Evolutionary conservation across 2,888 invertebrate species (phyloP), one percentile per base, ranked within the genome.

Genomic region (Cosmia trapezina): DNA sequence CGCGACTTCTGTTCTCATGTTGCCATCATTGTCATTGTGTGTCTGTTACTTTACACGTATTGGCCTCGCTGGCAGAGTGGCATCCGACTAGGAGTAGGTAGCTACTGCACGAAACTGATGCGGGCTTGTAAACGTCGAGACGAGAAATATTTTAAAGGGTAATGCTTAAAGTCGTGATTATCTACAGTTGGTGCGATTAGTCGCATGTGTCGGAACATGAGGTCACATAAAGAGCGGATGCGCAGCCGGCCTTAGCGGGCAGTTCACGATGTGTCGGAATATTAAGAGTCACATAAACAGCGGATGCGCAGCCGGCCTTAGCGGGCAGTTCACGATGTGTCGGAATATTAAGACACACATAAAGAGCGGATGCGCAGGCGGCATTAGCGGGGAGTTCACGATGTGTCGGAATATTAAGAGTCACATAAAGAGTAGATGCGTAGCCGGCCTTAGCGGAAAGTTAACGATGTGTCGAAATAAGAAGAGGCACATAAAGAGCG

Each of bases 1-100:
- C 56, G 62, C 62, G 57, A 67, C 47, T 70, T 73, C 59, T 65
- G 78, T 57, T 69, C 78, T 77, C 71, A 76, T 56, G 49, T 69
- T 59, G 37, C 45, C 62, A 62, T 62, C 17, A 28, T 28, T 60
- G 57, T 28, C 51, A 65, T 75, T 74, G 76, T 78, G 41, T 65
- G 61, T 43, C 57, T 64, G 75, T 80, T 75, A 78, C 60, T 75
- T 53, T 56, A 64, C n/a, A 47, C 45, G 28, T 59, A 49, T 19
- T n/a, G 14, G 0, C 11, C 19, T 37, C 8, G 17, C 19, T 41
- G 45, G 17, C 28, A 28, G 28, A 28, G 28, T 28, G 28, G 28
- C 6, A 22, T 43, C 8, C 0, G 53, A 73, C 63, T 9, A 59
- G 11, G 7, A 64, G 33, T 6, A n/a, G n/a, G n/a, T n/a, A n/a